A percentile compares a stretch with the other conserved stretches of the same genome.
These are phyloP conservation scores for Sclerodermus sp. DNA, from an alignment of 2,888 invertebrate genomes.

Conservation along the genomic window DNA sequence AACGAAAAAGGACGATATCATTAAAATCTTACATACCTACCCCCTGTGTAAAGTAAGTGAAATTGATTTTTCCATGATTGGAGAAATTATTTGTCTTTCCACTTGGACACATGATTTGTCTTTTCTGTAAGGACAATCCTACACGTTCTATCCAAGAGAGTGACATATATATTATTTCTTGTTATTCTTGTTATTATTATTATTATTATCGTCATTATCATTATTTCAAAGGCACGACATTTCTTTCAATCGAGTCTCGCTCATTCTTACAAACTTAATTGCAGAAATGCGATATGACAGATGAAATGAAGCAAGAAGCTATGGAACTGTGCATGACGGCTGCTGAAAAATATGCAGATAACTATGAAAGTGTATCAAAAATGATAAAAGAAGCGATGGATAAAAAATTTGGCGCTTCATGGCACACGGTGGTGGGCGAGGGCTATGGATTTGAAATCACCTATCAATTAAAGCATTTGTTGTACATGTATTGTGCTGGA, in stretches of 20 bases:
- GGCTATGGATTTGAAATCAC: constrained; percentile 92
- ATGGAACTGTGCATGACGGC: constrained; percentile 91
- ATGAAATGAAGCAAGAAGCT: constrained; percentile 88
- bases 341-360: constrained; percentile 85
- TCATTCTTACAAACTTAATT: constrained; percentile 16
- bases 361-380: constrained; percentile 82
- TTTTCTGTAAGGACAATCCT: too few relatives aligned
- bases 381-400: constrained; percentile 95
- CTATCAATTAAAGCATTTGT: constrained; percentile 83
- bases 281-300: constrained; percentile 74
- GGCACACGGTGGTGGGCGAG: constrained; percentile 91
- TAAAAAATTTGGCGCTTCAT: constrained; percentile 84
- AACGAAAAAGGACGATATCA: constrained; percentile 62
- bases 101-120: too few relatives aligned
- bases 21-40: constrained; percentile 72
- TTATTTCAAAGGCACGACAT: too few relatives aligned
- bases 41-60: constrained; percentile 80
- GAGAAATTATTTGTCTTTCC: too few relatives aligned
- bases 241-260: too few relatives aligned
- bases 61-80: too few relatives aligned
- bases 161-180: neutral
- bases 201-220: too few relatives aligned
- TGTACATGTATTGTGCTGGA: constrained; percentile 90
- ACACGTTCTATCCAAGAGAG: neutral
- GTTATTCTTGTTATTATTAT: too few relatives aligned